A percentile compares a stretch with the other conserved stretches of the same genome.
These are phyloP conservation scores for Meandrusa payeni DNA, from an alignment of 2,888 invertebrate species.

Conservation along the genomic window DNA sequence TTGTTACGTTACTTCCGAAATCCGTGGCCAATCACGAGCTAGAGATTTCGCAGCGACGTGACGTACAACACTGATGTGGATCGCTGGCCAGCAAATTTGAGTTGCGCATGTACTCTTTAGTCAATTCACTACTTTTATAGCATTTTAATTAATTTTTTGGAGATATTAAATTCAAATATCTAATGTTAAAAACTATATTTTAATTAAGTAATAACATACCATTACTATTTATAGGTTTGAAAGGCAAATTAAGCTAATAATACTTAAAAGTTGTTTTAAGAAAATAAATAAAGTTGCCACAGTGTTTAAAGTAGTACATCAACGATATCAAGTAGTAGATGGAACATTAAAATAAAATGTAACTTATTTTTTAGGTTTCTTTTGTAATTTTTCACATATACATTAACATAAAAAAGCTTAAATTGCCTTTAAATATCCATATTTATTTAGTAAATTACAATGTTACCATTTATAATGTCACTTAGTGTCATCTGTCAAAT, in stretches of 20 bases:
- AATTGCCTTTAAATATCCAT: no score
- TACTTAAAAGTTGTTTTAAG: constrained; percentile 7
- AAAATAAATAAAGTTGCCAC: constrained; percentile 13
- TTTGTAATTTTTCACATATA: no score
- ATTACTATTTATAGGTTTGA: background rate
- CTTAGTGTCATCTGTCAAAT: constrained; percentile 26
- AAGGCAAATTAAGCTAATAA: background rate
- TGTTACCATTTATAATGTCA: constrained; percentile 10
- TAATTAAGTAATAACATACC: background rate
- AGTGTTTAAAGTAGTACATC: no score
- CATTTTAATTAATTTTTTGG: background rate
- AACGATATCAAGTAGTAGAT: no score
- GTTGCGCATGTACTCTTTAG: constrained; percentile 64
- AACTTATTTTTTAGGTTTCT: no score
- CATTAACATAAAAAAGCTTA: no score
- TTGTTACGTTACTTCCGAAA: constrained; percentile 67
- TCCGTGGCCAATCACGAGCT: constrained; percentile 77
- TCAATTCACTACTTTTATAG: constrained; percentile 43
- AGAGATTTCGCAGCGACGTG: constrained; percentile 68
- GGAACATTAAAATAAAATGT: no score
- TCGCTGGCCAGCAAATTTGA: constrained; percentile 70
- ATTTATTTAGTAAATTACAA: no score
- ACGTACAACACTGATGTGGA: constrained; percentile 80
- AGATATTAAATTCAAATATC: background rate
- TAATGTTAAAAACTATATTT: background rate